Evolutionary conservation across 2,113 vertebrate genomes (phyloP).

Genomic region (Piliocolobus tephrosceles): DNA sequence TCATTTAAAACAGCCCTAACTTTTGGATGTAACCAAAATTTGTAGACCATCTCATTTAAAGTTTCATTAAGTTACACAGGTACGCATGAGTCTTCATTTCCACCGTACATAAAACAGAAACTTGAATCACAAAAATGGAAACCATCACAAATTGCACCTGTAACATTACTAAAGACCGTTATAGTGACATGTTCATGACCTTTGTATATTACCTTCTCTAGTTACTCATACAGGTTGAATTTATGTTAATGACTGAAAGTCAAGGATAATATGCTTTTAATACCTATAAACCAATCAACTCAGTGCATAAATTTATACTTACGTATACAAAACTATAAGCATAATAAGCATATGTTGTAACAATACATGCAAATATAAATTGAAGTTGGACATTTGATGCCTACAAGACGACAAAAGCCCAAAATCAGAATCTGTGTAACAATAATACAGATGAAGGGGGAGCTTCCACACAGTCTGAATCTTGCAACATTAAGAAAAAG

Average conservation of each 20-base stretch:
- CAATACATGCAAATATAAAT: neutral
- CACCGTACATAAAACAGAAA: neutral
- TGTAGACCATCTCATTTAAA: neutral
- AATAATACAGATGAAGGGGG: neutral
- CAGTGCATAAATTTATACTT: neutral
- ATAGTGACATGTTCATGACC: neutral
- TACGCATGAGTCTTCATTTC: neutral
- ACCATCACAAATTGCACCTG: neutral
- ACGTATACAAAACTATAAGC: neutral
- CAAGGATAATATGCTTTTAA: neutral
- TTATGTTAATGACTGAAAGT: neutral
- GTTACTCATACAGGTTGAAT: neutral
- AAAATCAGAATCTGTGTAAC: neutral
- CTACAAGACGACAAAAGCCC: neutral
- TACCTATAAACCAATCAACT: neutral
- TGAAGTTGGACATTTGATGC: neutral
- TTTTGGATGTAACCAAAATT: neutral
- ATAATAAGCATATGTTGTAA: neutral
- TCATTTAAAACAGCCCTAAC: neutral
- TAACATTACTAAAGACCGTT: neutral
- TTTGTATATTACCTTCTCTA: neutral
- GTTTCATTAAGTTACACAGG: neutral
- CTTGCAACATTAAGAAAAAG: neutral
- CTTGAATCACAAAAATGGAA: neutral
- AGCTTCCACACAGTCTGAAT: neutral